Percentiles rank a stretch among this genome's conserved stretches.
Conservation (phyloP, 2,888 invertebrate genomes). For the Drosophila demipolita region DNA sequence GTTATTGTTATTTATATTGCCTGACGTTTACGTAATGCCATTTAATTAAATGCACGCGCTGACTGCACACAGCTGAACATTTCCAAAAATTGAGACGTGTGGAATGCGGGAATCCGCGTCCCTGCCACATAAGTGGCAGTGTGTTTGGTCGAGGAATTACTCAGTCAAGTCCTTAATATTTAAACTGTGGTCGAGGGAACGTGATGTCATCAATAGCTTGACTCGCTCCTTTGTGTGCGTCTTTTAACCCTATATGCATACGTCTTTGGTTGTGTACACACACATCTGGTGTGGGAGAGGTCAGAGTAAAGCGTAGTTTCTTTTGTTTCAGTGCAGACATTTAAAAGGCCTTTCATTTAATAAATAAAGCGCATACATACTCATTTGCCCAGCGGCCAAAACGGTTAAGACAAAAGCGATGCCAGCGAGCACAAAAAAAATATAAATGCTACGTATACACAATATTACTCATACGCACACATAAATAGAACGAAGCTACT, state of each 20-base stretch:
- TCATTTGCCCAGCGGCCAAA: conserved; percentile 50
- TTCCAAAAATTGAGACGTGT: conserved; percentile 27
- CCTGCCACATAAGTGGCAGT: conserved; percentile 6
- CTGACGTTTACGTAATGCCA: conserved; percentile 37
- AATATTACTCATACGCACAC: conserved; percentile 68
- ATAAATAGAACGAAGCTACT: conserved; percentile 50
- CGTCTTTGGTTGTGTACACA: not conserved
- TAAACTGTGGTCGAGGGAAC: not conserved
- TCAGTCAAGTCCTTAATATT: conserved; percentile 20
- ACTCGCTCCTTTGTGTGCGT: conserved; percentile 7
- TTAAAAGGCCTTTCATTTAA: conserved; percentile 64
- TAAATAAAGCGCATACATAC: conserved; percentile 68
- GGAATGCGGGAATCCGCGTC: not conserved
- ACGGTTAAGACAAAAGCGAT: conserved; percentile 60
- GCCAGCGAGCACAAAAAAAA: conserved; percentile 23
- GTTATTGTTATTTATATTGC: conserved; percentile 29
- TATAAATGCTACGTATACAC: conserved; percentile 44
- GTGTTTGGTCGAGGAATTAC: conserved; percentile 8
- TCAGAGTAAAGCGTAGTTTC: conserved; percentile 26
- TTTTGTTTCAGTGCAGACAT: conserved; percentile 42
- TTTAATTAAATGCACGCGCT: conserved; percentile 61
- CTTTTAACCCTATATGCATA: conserved; percentile 23
- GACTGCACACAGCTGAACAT: conserved; percentile 31
- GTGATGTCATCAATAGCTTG: conserved; percentile 25
- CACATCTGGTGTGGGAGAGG: conserved; percentile 27